Conservation (phyloP, 2,797 vertebrate species). For the Crax fasciolata region DNA sequence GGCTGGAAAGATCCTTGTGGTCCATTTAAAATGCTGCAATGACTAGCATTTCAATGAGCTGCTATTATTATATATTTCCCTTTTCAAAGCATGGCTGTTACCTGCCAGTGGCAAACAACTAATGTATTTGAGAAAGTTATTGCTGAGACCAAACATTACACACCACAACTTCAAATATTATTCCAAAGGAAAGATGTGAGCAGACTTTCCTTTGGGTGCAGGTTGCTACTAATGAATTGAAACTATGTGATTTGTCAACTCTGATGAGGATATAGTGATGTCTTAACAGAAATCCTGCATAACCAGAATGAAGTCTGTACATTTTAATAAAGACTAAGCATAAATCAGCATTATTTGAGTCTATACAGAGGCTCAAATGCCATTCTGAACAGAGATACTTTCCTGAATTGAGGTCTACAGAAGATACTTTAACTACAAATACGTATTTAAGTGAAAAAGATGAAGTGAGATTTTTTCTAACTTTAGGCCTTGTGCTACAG, state of each 20-base stretch:
- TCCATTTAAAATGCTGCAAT: neutral
- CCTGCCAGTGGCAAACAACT: neutral
- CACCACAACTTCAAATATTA: neutral
- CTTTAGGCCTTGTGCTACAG: neutral
- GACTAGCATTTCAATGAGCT: neutral
- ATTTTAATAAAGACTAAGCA: neutral
- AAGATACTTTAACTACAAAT: neutral
- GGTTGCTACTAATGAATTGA: neutral
- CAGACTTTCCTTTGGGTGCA: neutral
- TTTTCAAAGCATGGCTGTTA: neutral
- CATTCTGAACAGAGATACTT: neutral
- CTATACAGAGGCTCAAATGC: neutral
- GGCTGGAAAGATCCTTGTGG: neutral
- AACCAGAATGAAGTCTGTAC: neutral
- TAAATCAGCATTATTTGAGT: neutral
- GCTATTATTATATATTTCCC: neutral
- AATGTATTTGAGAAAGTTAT: neutral
- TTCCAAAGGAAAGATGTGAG: neutral
- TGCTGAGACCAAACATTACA: neutral
- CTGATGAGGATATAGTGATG: neutral
- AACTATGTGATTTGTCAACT: neutral
- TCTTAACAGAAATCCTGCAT: neutral
- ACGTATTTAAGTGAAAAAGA: neutral
- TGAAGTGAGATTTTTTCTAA: neutral
- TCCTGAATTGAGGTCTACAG: neutral